Evolutionary conservation across 2,888 invertebrate genomes (phyloP), one percentile per base, ranked within the genome.

Genomic region (Spialia ferax): DNA sequence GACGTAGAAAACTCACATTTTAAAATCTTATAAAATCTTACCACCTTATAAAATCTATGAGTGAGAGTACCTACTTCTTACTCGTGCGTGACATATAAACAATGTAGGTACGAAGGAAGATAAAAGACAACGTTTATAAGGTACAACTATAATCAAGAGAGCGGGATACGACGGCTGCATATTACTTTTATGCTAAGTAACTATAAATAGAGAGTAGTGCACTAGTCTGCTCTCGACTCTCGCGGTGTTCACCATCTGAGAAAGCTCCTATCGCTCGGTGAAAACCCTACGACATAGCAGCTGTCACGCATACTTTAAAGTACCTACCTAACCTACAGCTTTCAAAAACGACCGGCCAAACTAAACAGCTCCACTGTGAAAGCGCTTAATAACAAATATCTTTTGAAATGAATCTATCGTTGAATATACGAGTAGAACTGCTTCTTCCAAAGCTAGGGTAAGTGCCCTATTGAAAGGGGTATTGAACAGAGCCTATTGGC

Each of bases 191-290:
- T 65, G 65, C 65, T 65, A 65, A 65, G 38, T 65, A 26, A 52
- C 65, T 59, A 65, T 59, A 48, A 68, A 68, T 72, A 77, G 77
- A 79, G 80, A 80, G 81, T 72, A 77, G 71, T 76, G 73, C 75
- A 75, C 72, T 69, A 73, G 73, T 73, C 70, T 63, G 73, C 73
- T 77, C 73, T 79, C 81, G 71, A 77, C 77, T 81, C 79, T 82
- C 80, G 77, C 81, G 76, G 71, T 76, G 74, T 72, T 73, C 76
- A 74, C 74, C 63, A 70, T 76, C 82, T 79, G 83, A 84, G 91
- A 92, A 92, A 92, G 92, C 91, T 91, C 81, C 80, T 82, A 82
- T 80, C 78, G 72, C 82, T 80, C 75, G 81, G 88, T 86, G 89
- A 89, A 88, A 91, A 87, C 84, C 84, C 84, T 87, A 84, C 84